Percentiles rank a stretch among this genome's conserved stretches.
Evolutionary conservation across 2,797 vertebrate genomes (phyloP).

Genomic region (Microtus californicus): DNA sequence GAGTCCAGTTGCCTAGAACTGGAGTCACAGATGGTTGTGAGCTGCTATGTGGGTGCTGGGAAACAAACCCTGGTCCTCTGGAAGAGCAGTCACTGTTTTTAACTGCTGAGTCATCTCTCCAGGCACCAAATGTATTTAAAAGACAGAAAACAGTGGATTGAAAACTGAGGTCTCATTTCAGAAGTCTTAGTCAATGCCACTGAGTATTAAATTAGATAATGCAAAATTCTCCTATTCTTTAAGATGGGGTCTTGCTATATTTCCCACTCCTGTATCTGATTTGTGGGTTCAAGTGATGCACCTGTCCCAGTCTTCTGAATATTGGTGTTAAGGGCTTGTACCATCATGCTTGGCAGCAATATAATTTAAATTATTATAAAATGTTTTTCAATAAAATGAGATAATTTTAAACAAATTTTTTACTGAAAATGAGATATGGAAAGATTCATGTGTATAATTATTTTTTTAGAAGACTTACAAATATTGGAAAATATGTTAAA

Average conservation of each 20-base stretch:
- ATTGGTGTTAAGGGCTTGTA: background rate
- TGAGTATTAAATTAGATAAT: background rate
- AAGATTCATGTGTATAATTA: background rate
- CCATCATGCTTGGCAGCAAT: background rate
- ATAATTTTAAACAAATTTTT: conserved; percentile 1
- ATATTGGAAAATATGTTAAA: conserved; percentile 8
- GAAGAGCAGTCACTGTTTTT: background rate
- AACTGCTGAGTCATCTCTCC: background rate
- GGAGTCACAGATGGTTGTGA: background rate
- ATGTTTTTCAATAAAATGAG: conserved; percentile 22
- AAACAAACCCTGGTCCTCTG: background rate
- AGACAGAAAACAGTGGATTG: background rate
- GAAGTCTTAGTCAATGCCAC: background rate
- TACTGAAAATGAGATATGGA: background rate
- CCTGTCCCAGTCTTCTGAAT: background rate
- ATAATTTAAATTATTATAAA: conserved; percentile 26
- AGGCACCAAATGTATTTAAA: background rate
- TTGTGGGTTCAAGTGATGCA: background rate
- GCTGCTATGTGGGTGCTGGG: background rate
- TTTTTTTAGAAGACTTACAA: conserved; percentile 26
- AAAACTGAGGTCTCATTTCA: background rate
- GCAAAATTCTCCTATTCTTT: background rate
- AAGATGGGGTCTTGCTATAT: background rate
- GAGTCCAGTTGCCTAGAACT: background rate
- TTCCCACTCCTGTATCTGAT: background rate